Conservation (phyloP, 2,113 vertebrate species). For the Kryptolebias marmoratus region DNA sequence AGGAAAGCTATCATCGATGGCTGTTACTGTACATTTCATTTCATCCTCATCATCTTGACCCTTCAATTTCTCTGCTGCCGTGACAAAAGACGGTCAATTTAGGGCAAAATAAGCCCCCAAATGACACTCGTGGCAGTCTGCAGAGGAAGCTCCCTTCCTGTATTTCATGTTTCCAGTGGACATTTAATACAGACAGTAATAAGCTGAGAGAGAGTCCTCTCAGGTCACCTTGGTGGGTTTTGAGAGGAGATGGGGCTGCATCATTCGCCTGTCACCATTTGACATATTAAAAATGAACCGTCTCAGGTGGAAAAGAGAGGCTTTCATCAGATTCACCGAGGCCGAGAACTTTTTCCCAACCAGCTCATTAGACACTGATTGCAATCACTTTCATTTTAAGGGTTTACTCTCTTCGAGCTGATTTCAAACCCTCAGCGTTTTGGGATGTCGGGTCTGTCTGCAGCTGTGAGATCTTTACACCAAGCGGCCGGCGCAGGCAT, state of each 20-base stretch:
- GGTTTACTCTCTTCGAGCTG: slow-evolving; percentile 37
- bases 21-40: background rate
- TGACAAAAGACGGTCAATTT: background rate
- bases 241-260: slow-evolving; percentile 22
- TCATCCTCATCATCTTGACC: slow-evolving; percentile 21
- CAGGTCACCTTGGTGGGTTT: slow-evolving; percentile 58
- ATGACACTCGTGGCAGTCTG: slow-evolving; percentile 4
- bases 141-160: slow-evolving; percentile 11
- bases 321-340: slow-evolving; percentile 46
- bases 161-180: background rate
- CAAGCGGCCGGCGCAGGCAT: slow-evolving; percentile 6
- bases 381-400: slow-evolving; percentile 71
- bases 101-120: slow-evolving; percentile 1
- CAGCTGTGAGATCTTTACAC: slow-evolving; percentile 21
- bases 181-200: slow-evolving; percentile 18
- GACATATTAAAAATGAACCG: slow-evolving; percentile 34
- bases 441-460: background rate
- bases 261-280: slow-evolving; percentile 20
- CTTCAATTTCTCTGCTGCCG: slow-evolving; percentile 7
- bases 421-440: slow-evolving; percentile 24
- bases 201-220: slow-evolving; percentile 37
- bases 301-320: slow-evolving; percentile 37
- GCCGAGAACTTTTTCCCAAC: slow-evolving; percentile 59
- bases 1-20: too few relatives aligned
- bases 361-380: slow-evolving; percentile 74